Evolutionary conservation across 2,113 vertebrate species (phyloP).

Genomic region (Hiodon tergisus): DNA sequence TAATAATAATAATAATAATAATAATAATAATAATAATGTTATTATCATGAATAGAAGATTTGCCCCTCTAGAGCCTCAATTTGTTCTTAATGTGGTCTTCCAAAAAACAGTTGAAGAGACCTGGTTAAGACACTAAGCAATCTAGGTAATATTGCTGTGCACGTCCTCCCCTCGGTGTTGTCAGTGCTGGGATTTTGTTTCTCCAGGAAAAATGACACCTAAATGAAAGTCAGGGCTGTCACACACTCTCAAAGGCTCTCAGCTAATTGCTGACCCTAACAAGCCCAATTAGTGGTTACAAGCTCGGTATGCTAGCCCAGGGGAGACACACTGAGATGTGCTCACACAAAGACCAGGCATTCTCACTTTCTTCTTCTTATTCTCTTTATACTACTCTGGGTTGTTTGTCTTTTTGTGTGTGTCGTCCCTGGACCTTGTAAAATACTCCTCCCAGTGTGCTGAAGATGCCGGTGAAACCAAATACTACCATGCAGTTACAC

Average conservation of each 20-base stretch:
- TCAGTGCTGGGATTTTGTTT: slow-evolving; percentile 1
- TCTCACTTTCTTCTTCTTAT: slow-evolving; percentile 25
- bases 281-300: slow-evolving; percentile 52
- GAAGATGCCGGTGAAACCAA: no score
- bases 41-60: no score
- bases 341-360: slow-evolving; percentile 22
- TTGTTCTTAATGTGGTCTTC: neutral
- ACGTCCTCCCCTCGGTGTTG: slow-evolving; percentile 6
- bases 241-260: slow-evolving; percentile 44
- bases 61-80: no score
- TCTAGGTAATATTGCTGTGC: neutral
- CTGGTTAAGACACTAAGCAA: neutral
- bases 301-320: slow-evolving; percentile 31
- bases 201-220: slow-evolving; percentile 29
- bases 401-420: slow-evolving; percentile 8
- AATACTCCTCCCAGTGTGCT: no score
- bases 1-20: no score
- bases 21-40: no score
- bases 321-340: slow-evolving; percentile 39
- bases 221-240: slow-evolving; percentile 40
- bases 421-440: neutral
- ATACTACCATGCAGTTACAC: no score
- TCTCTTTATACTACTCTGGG: slow-evolving; percentile 3
- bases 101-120: neutral
- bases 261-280: slow-evolving; percentile 61